Evolutionary conservation across 2,797 vertebrate genomes (phyloP).

Genomic region (Neomorphus geoffroyi): DNA sequence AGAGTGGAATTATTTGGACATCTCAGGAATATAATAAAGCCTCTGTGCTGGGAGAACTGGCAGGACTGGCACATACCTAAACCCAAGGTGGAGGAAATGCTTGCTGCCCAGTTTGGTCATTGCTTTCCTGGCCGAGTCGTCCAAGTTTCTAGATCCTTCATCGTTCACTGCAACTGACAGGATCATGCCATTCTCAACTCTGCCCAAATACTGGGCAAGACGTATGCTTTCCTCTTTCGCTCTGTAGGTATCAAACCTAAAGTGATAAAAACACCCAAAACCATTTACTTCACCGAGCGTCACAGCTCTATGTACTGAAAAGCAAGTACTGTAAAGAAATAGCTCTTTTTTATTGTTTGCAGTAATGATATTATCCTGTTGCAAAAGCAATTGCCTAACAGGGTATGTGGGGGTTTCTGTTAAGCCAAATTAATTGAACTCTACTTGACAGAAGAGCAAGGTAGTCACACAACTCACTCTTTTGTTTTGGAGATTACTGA

Average conservation of each 20-base stretch:
- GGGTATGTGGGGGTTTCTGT: background rate
- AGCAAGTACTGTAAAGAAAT: background rate
- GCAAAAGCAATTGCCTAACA: background rate
- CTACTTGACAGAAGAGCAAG: background rate
- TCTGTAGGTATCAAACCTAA: constrained; percentile 93
- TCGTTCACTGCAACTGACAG: constrained; percentile 91
- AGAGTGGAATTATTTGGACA: constrained; percentile 55
- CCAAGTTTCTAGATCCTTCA: constrained; percentile 93
- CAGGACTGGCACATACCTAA: constrained; percentile 80
- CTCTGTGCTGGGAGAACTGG: constrained; percentile 50
- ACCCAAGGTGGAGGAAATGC: constrained; percentile 89
- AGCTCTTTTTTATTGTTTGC: background rate
- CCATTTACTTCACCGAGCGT: background rate
- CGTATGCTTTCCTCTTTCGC: constrained; percentile 89
- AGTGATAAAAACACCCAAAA: background rate
- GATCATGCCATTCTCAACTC: constrained; percentile 82
- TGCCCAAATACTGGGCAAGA: constrained; percentile 85
- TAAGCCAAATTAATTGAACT: background rate
- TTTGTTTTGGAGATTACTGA: background rate
- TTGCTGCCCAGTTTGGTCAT: constrained; percentile 89
- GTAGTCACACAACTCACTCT: background rate
- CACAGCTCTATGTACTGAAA: background rate
- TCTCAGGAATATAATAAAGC: background rate
- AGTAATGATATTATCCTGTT: background rate
- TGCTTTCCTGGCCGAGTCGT: constrained; percentile 87